A percentile compares a stretch with the other conserved stretches of the same genome.
Conservation (phyloP, 2,888 invertebrate genomes). For the Augiades crinisus region DNA sequence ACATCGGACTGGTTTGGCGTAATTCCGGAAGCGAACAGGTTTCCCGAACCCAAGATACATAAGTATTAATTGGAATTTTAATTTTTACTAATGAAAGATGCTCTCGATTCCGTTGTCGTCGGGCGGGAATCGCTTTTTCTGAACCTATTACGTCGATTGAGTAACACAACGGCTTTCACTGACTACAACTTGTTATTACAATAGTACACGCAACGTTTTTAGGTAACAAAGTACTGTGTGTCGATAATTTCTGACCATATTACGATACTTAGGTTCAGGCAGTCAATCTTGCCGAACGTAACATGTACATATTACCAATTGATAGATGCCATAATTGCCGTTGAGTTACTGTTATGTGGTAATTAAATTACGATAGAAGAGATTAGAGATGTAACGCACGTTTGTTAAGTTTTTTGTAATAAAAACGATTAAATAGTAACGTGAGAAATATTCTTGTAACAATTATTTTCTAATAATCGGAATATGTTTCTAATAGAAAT, state of each 20-base stretch:
- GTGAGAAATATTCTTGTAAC: neutral
- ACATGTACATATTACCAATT: conserved; percentile 10
- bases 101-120: conserved; percentile 41
- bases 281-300: conserved; percentile 15
- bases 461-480: neutral
- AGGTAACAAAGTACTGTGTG: conserved; percentile 55
- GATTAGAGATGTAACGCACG: conserved; percentile 1
- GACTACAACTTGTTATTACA: conserved; percentile 59
- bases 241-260: conserved; percentile 45
- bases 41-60: conserved; percentile 51
- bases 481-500: no score
- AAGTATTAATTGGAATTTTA: conserved; percentile 70
- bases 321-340: conserved; percentile 15
- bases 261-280: conserved; percentile 32
- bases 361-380: conserved; percentile 8
- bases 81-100: conserved; percentile 67
- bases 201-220: conserved; percentile 67
- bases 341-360: conserved; percentile 13
- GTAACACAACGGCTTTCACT: conserved; percentile 69
- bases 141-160: conserved; percentile 59
- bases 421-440: neutral
- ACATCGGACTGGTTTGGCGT: conserved; percentile 62
- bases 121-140: conserved; percentile 49
- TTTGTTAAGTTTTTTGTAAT: conserved; percentile 3
- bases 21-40: conserved; percentile 78